A percentile compares a stretch with the other conserved stretches of the same genome.
phyloP scores from a whole-genome alignment of 2,113 vertebrate genomes.

The Epinephelus cyanopodus region DNA sequence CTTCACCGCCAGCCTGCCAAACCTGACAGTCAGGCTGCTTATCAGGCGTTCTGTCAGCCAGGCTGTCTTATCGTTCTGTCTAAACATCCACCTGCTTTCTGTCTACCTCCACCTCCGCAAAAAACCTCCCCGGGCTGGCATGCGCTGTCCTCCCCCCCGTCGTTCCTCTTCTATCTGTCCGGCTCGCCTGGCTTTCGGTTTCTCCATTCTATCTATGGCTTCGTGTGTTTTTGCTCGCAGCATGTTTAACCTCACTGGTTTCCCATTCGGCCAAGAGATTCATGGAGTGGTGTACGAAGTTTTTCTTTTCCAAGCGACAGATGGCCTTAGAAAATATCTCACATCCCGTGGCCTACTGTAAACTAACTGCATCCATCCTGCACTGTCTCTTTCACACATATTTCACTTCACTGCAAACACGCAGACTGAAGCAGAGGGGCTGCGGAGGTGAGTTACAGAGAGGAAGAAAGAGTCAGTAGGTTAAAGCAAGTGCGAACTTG shows the following conservation, averaged over 20 bases:
- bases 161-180: constrained; percentile 25
- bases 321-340: constrained; percentile 39
- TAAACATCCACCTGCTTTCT: constrained; percentile 79
- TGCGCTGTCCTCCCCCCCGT: constrained; percentile 20
- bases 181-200: constrained; percentile 27
- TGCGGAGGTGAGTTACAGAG: constrained; percentile 15
- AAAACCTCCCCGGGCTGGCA: constrained; percentile 46
- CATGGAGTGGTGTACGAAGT: constrained; percentile 3
- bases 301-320: constrained; percentile 41
- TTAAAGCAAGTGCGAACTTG: constrained; percentile 65
- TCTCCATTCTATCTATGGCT: constrained; percentile 21
- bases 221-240: background rate
- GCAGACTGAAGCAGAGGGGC: background rate
- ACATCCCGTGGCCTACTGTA: constrained; percentile 32
- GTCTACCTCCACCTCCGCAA: constrained; percentile 73
- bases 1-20: constrained; percentile 66
- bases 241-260: constrained; percentile 50
- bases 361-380: constrained; percentile 22
- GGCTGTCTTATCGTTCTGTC: constrained; percentile 71
- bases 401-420: constrained; percentile 33
- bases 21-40: constrained; percentile 77
- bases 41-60: constrained; percentile 75
- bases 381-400: constrained; percentile 40
- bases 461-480: constrained; percentile 46
- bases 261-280: constrained; percentile 19